A percentile compares a stretch with the other conserved stretches of the same genome.
Evolutionary conservation across 2,113 vertebrate species (phyloP).

Genomic region (Lepisosteus osseus): DNA sequence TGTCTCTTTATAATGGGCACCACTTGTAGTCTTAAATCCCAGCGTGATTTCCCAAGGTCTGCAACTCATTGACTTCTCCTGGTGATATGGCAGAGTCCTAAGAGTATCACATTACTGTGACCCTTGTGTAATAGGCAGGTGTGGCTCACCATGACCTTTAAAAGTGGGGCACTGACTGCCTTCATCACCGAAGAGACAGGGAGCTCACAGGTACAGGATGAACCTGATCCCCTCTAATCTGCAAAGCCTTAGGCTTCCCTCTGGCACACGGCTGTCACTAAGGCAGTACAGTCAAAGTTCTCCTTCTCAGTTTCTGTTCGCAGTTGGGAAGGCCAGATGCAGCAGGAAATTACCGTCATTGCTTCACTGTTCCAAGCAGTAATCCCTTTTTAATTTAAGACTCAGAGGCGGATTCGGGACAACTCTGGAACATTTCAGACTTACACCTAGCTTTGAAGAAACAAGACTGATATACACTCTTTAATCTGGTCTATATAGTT

Average conservation of each 20-base stretch:
- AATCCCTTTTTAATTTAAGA: constrained; percentile 66
- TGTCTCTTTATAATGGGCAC: too few relatives aligned
- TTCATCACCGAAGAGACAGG: background rate
- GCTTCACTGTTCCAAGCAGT: constrained; percentile 29
- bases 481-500: too few relatives aligned
- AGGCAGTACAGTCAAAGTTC: background rate
- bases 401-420: constrained; percentile 33
- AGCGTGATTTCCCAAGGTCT: too few relatives aligned
- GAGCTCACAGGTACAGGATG: constrained; percentile 9
- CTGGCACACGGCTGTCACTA: constrained; percentile 16
- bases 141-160: background rate
- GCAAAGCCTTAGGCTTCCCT: constrained; percentile 16
- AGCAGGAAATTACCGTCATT: constrained; percentile 54
- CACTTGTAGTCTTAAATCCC: too few relatives aligned
- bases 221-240: constrained; percentile 11
- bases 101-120: background rate
- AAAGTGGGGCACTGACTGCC: background rate
- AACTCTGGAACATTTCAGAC: background rate
- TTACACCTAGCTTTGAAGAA: too few relatives aligned
- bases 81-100: background rate
- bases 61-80: background rate
- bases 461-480: too few relatives aligned
- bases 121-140: background rate
- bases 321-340: constrained; percentile 11
- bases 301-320: background rate